Conservation (phyloP, 2,113 vertebrate species). For the Larimichthys crocea region DNA sequence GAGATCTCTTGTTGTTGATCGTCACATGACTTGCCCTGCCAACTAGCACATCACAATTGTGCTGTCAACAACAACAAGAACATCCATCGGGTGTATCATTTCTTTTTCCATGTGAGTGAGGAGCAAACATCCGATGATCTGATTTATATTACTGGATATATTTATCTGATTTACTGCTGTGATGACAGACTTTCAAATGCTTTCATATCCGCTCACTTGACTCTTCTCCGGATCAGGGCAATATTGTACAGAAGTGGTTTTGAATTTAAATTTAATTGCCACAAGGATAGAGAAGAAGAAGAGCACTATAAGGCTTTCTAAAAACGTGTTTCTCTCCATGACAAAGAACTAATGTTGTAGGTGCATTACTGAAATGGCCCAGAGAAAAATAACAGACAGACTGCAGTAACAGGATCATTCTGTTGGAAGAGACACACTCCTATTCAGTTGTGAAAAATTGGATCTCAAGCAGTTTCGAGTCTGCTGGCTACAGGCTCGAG, state of each 20-base stretch:
- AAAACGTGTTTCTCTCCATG: not conserved
- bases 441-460: not conserved
- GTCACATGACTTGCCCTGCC: constrained; percentile 1
- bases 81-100: not conserved
- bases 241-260: constrained; percentile 4
- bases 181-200: constrained; percentile 16
- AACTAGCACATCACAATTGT: constrained; percentile 14
- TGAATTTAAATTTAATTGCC: constrained; percentile 1
- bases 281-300: not conserved
- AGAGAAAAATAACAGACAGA: not conserved
- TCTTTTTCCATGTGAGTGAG: constrained; percentile 4
- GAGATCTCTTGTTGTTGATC: constrained; percentile 24
- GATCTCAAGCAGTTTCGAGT: constrained; percentile 17
- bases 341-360: constrained; percentile 13
- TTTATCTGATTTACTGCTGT: constrained; percentile 6
- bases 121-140: not conserved
- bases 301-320: constrained; percentile 10
- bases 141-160: constrained; percentile 8
- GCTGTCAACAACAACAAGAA: constrained; percentile 1
- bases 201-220: not conserved
- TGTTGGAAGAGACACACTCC: not conserved
- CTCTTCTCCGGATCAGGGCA: not conserved
- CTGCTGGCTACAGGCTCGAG: not conserved
- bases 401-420: constrained; percentile 9
- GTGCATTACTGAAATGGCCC: constrained; percentile 34